A percentile compares a stretch with the other conserved stretches of the same genome.
phyloP scores from a whole-genome alignment of 2,888 invertebrate species.

The Anticlea derivata region DNA sequence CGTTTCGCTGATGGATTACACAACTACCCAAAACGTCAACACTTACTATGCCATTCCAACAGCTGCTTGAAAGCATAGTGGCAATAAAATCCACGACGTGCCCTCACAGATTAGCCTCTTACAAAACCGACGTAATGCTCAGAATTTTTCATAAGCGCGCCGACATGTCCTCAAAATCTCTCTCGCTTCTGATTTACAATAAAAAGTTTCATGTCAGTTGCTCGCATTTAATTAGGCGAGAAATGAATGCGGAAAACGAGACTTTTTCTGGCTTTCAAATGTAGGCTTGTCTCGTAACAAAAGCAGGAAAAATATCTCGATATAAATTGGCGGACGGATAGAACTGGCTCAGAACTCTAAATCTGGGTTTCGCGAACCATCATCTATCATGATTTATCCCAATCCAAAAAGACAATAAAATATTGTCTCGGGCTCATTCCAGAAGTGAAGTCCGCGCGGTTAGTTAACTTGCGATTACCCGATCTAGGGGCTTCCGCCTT shows the following conservation, averaged over 20 bases:
- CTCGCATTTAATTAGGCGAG: conserved; percentile 72
- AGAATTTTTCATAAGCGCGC: conserved; percentile 68
- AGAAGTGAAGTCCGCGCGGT: conserved; percentile 51
- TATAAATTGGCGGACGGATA: conserved; percentile 63
- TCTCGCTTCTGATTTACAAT: conserved; percentile 59
- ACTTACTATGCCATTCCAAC: not conserved
- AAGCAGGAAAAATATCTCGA: conserved; percentile 38
- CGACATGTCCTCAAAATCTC: conserved; percentile 61
- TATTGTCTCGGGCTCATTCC: conserved; percentile 71
- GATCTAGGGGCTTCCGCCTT: conserved; percentile 19
- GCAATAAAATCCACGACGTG: conserved; percentile 14
- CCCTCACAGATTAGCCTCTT: conserved; percentile 39
- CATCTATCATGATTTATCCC: conserved; percentile 78
- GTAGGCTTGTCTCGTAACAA: conserved; percentile 47
- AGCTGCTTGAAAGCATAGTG: conserved; percentile 6
- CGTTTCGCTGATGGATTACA: not conserved
- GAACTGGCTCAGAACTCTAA: conserved; percentile 58
- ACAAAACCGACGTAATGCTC: conserved; percentile 52
- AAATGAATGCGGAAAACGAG: conserved; percentile 69
- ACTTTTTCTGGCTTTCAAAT: conserved; percentile 55
- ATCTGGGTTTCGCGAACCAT: conserved; percentile 62
- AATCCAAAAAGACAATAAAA: conserved; percentile 74
- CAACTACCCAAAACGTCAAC: conserved; percentile 6
- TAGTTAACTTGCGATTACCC: conserved; percentile 61
- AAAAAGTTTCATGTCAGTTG: conserved; percentile 65